Evolutionary conservation across 1,140 invertebrate genomes (phyloP), one percentile per base, ranked within the genome.

Genomic region (Aphaenogaster floridana): DNA sequence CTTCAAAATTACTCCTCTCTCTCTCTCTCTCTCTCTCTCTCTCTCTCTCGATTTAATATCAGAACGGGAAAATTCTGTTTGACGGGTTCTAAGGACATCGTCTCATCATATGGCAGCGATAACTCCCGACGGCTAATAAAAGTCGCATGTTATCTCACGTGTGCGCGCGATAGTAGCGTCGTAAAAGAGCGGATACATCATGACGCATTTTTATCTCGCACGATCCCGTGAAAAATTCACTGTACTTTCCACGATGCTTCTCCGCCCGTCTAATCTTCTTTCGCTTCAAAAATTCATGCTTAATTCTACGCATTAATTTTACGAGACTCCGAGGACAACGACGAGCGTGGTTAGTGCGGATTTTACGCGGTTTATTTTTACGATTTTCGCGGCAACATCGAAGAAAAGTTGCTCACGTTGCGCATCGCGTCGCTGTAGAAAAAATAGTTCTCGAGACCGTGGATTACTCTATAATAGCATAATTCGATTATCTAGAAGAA

Each of bases 71-170:
- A 71, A 81, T 17, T 66, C 34, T 28, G 63, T 66, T 81, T 52
- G 64, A 21, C n/a, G 6, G 17, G 9, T 64, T 50, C 1, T 69
- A 45, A 34, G 57, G n/a, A 64, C n/a, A 61, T n/a, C 61, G 61
- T 28, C 64, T 81, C 50, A 3, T 81, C 66, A 45, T 57, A 57
- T 59, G 39, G 52, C 50, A 45, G 50, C 52, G 79, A 71, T 81
- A 81, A 71, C 50, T 81, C 64, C 42, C 64, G 28, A 4, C 52
- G 52, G 15, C 39, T 57, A 71, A 59, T 81, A 81, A 81, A 80
- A 81, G 50, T 81, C 79, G 64, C 50, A 42, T 71, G 79, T 71
- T 81, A 81, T 81, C 79, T 1, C 64, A 57, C 64, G 79, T 71
- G 79, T 71, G 50, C 9, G 21, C 78, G 39, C 50, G 79, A 71